Evolutionary conservation across 2,888 invertebrate species (phyloP).

Genomic region (Eupeodes luniger): DNA sequence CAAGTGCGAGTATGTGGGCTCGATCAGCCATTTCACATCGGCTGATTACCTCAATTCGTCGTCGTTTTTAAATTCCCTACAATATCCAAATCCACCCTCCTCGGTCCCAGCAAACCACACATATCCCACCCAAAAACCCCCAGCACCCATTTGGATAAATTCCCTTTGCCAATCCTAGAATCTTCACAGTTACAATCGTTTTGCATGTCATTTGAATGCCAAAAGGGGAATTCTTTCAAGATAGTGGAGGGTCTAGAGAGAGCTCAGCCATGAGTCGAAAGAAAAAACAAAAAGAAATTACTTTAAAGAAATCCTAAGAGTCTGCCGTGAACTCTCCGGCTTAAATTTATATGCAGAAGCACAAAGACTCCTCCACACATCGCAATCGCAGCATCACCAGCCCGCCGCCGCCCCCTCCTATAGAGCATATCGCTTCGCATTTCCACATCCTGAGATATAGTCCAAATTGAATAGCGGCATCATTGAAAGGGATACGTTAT

Average conservation of each 20-base stretch:
- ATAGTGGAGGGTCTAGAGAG: conserved; percentile 55
- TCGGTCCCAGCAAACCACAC: background rate
- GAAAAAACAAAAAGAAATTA: conserved; percentile 39
- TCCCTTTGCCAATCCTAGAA: conserved; percentile 74
- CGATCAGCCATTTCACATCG: conserved; percentile 57
- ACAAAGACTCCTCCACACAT: conserved; percentile 13
- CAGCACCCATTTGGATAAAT: conserved; percentile 38
- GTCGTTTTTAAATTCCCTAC: conserved; percentile 14
- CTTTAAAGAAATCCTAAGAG: conserved; percentile 51
- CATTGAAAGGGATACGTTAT: conserved; percentile 75
- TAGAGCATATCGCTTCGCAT: background rate
- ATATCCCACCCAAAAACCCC: background rate
- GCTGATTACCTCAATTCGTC: conserved; percentile 70
- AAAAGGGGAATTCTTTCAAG: conserved; percentile 71
- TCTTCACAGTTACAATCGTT: conserved; percentile 77
- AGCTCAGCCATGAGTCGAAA: conserved; percentile 25
- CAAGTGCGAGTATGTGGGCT: conserved; percentile 15
- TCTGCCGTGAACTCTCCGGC: conserved; percentile 16
- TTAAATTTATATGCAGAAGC: conserved; percentile 27
- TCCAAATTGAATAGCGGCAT: conserved; percentile 69
- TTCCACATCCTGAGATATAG: conserved; percentile 33
- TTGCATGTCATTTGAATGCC: conserved; percentile 78
- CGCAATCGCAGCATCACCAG: background rate
- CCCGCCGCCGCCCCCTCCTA: no score
- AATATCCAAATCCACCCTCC: background rate